Evolutionary conservation across 2,113 vertebrate species (phyloP), one percentile per base, ranked within the genome.

Genomic region (Fulica atra): DNA sequence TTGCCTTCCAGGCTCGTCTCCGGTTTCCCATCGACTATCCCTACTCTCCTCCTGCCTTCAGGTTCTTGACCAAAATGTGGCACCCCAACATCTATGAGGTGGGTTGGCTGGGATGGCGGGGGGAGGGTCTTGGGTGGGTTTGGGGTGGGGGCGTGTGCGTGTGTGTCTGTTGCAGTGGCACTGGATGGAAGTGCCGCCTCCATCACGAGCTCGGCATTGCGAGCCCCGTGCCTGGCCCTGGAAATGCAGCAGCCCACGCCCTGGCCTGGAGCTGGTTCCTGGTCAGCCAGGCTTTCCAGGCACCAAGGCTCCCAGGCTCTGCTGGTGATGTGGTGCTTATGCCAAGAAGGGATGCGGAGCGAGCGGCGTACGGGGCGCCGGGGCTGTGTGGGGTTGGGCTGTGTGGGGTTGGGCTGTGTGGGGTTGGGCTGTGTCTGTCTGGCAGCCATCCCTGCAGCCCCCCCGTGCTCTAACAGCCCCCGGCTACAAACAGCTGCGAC

Each of bases 51-150:
- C 99, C 99, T 4, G 98, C 99, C 57, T 99, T 99, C 88, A 98
- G 99, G 50, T 99, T 99, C 95, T 97, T 99, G 81, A 99, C 99
- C 94, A 99, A 99, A 97, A 99, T 99, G 99, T 99, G 99, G 99
- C 99, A 99, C 95, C 99, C 99, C 60, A 99, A 99, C 97, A 99
- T 99, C 96, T 99, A 99, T 0, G 99, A 99, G 99, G 99, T 99
- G 77, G 64, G 97, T 86, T 2, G 2, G 18, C 7, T 18, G 16
- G 66, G 53, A 13, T 48, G 20, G 40, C 1, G 0, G 17, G 36
- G 26, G 26, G 8, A n/a, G 17, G 4, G 9, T 24, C 29, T 36
- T 11, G 57, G 51, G 5, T 25, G 4, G 51, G 24, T 18, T 3
- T 42, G 38, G 46, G 11, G 50, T 44, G 42, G 42, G 42, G 42